Conservation (phyloP, 2,113 vertebrate genomes). For the Gallinago paraguaiae region DNA sequence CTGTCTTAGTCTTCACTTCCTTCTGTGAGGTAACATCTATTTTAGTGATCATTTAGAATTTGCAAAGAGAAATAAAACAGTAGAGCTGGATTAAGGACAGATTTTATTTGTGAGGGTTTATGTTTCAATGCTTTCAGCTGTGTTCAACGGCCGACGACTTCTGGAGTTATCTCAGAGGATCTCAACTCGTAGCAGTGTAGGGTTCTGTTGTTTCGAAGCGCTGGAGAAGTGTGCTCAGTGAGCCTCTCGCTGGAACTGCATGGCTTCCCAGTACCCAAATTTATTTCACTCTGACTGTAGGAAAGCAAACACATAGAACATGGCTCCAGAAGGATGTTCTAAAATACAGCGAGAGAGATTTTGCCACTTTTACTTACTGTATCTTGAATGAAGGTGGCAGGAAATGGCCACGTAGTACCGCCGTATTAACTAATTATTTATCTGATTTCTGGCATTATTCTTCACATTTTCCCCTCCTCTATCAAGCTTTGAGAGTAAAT, state of each 20-base stretch:
- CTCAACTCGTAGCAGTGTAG: neutral
- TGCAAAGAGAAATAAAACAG: neutral
- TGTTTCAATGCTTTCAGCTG: neutral
- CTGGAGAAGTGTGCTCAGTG: neutral
- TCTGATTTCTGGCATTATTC: neutral
- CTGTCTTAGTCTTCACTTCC: neutral
- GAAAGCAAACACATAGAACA: neutral
- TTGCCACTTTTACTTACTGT: neutral
- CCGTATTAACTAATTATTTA: neutral
- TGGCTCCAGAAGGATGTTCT: neutral
- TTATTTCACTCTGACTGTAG: neutral
- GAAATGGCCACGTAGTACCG: neutral
- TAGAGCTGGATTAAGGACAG: neutral
- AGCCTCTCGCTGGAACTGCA: neutral
- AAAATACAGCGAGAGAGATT: neutral
- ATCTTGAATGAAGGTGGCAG: neutral
- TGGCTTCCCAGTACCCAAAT: neutral
- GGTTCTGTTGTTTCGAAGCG: neutral
- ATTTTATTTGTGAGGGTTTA: neutral
- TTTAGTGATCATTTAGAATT: neutral
- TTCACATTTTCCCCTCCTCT: neutral
- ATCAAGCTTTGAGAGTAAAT: neutral
- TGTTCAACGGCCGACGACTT: neutral
- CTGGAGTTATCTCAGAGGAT: neutral
- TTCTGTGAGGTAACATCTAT: neutral